Base-by-base conservation (phyloP, 2,797 vertebrate genomes). In the Alfaro cultratus region DNA sequence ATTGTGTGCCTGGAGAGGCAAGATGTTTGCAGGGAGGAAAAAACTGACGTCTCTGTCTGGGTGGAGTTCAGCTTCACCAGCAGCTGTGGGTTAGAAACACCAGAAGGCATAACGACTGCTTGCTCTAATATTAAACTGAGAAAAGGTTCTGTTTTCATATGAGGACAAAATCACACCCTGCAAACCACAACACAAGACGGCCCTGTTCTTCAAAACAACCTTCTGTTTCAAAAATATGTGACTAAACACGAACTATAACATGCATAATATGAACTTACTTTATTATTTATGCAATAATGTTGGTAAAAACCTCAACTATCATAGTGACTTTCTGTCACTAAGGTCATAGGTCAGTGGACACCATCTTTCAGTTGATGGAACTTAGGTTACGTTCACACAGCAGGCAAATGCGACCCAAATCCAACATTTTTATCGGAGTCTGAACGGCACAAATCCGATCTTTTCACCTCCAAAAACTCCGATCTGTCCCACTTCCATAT, bases 1-100 rank as follows among this genome's bases (percentile, higher is more conserved):
- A 91, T 93, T 89, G 83, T 91, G 85, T 11, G 76, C 41, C 62
- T 73, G 12, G 70, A 76, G 76, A 77, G 83, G 74, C 87, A 80
- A 73, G 43, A 77, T n/a, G 62, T 73, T 83, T 83, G 80, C 64
- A 78, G 79, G 83, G 80, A 80, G 67, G 73, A 73, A 62, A 71
- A 79, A 87, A 77, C 45, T 16, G 23, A 45, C 78, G 75, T n/a
- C 68, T 77, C 31, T 2, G 76, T 79, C 67, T 76, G 75, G 79
- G 76, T 74, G 78, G 80, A 86, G 86, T 36, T 86, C 53, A 78
- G 78, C 72, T 76, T 31, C 5, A 49, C 31, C 41, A 55, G 73
- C 34, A 73, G 18, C 1, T 1, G 75, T 36, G 68, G n/a, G 77
- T 78, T 76, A 1, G 81, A 64, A 80, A 84, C 60, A 67, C 62